These are phyloP conservation scores for Drosophila carrolli DNA, from an alignment of 1,140 invertebrate genomes.

Conservation along the genomic window DNA sequence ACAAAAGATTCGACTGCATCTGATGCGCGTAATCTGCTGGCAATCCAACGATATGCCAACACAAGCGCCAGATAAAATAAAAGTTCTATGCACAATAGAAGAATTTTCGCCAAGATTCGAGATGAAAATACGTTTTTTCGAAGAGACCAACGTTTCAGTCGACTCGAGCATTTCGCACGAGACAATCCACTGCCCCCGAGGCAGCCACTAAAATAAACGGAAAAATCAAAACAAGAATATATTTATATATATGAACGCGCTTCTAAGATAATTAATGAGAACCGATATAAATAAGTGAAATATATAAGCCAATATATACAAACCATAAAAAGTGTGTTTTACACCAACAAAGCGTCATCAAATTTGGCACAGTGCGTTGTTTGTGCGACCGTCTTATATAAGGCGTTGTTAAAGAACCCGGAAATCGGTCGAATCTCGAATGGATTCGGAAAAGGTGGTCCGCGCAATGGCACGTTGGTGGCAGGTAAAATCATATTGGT, in stretches of 20 bases:
- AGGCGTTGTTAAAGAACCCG: slow-evolving; percentile 33
- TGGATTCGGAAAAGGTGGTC: slow-evolving; percentile 84
- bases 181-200: slow-evolving; percentile 49
- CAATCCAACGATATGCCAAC: slow-evolving; percentile 43
- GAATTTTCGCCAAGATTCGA: slow-evolving; percentile 47
- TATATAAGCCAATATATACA: slow-evolving; percentile 37
- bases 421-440: slow-evolving; percentile 32
- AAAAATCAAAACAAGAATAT: slow-evolving; percentile 48
- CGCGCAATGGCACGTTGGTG: slow-evolving; percentile 84
- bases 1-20: slow-evolving; percentile 41
- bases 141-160: slow-evolving; percentile 65
- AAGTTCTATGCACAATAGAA: slow-evolving; percentile 46
- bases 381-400: slow-evolving; percentile 60
- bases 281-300: slow-evolving; percentile 49
- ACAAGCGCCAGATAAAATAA: slow-evolving; percentile 48
- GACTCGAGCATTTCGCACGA: slow-evolving; percentile 56
- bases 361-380: slow-evolving; percentile 48
- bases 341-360: slow-evolving; percentile 20
- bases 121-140: slow-evolving; percentile 66
- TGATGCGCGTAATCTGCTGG: slow-evolving; percentile 54
- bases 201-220: slow-evolving; percentile 49
- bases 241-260: slow-evolving; percentile 17
- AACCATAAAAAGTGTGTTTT: slow-evolving; percentile 38
- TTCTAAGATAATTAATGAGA: slow-evolving; percentile 51
- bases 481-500: slow-evolving; percentile 69